phyloP scores from a whole-genome alignment of 2,113 vertebrate species.

The Orientallactaga bullata region DNA sequence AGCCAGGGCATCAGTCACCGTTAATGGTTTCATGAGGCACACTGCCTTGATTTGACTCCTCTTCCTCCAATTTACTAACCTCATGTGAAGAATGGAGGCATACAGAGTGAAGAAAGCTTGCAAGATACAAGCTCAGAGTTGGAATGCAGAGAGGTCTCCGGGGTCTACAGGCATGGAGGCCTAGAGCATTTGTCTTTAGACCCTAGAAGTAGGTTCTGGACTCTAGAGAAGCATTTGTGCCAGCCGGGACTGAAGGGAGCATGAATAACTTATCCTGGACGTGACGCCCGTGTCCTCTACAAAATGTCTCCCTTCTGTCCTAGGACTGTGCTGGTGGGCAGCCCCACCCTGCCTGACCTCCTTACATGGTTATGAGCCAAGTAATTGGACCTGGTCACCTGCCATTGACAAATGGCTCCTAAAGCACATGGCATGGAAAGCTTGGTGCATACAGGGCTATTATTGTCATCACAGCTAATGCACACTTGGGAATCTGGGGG shows the following conservation, averaged over 20 bases:
- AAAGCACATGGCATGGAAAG: background rate
- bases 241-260: background rate
- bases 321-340: background rate
- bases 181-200: background rate
- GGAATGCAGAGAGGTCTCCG: background rate
- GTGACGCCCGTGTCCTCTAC: background rate
- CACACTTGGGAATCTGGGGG: background rate
- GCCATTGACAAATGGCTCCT: background rate
- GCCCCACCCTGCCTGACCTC: background rate
- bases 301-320: background rate
- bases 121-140: fast-evolving
- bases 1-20: fast-evolving
- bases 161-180: fast-evolving
- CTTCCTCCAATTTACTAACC: background rate
- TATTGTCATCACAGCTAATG: background rate
- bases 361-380: slow-evolving; percentile 5
- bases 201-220: background rate
- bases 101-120: background rate
- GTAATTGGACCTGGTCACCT: slow-evolving; percentile 33
- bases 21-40: too few relatives aligned
- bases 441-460: background rate
- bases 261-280: background rate
- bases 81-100: background rate
- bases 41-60: background rate
- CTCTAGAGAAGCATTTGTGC: background rate